Evolutionary conservation across 1,140 invertebrate genomes (phyloP).

Genomic region (Drosophila parabipectinata): DNA sequence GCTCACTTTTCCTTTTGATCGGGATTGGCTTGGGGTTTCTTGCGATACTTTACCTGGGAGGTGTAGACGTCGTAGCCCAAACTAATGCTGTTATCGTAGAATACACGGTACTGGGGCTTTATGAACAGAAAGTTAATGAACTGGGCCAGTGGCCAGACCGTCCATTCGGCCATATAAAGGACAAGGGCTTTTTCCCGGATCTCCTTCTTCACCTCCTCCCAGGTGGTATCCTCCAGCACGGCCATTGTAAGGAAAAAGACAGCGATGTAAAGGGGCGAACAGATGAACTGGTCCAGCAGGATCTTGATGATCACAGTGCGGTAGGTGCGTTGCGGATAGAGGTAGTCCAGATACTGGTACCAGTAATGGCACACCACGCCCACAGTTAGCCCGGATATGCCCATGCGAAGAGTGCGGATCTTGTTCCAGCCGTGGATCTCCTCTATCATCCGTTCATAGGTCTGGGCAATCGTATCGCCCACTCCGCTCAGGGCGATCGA

Average conservation of each 20-base stretch:
- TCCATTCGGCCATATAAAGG: slow-evolving; percentile 91
- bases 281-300: slow-evolving; percentile 93
- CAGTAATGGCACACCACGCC: slow-evolving; percentile 93
- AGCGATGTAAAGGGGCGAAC: slow-evolving; percentile 92
- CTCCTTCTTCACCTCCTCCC: slow-evolving; percentile 88
- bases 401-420: slow-evolving; percentile 90
- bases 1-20: background rate
- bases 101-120: slow-evolving; percentile 91
- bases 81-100: slow-evolving; percentile 95
- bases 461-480: slow-evolving; percentile 93
- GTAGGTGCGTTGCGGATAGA: slow-evolving; percentile 87
- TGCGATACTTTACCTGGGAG: slow-evolving; percentile 89
- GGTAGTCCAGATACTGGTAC: slow-evolving; percentile 89
- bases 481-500: slow-evolving; percentile 89
- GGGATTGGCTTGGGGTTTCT: slow-evolving; percentile 2
- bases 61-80: slow-evolving; percentile 95
- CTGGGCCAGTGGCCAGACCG: slow-evolving; percentile 92
- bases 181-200: slow-evolving; percentile 89
- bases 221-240: slow-evolving; percentile 88
- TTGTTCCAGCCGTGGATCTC: slow-evolving; percentile 87
- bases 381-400: slow-evolving; percentile 89
- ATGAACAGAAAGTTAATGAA: slow-evolving; percentile 94
- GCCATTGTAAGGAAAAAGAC: slow-evolving; percentile 92
- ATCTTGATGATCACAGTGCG: slow-evolving; percentile 92
- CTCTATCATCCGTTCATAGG: slow-evolving; percentile 89